Base-by-base conservation (phyloP, 1,140 invertebrate species). In the Cryptotermes secundus region DNA sequence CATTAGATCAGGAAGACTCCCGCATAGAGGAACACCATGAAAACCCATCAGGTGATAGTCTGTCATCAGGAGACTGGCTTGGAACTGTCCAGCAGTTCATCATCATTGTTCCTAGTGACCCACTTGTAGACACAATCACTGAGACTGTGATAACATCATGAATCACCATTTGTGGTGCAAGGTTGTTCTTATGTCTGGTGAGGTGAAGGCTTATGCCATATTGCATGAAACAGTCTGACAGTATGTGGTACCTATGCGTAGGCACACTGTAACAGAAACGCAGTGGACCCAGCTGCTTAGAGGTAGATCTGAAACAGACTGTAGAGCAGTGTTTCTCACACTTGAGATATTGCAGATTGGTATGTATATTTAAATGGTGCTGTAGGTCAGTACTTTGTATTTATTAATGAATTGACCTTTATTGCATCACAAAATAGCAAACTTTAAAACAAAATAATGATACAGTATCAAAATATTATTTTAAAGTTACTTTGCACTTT, bases 91-190 rank as follows among this genome's bases (percentile, higher is more conserved):
- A 72, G 59, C 59, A 72, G n/a, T 72, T 72, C n/a, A 84, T 79
- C 36, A 49, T 84, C 19, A 84, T 79, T 26, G 72, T 79, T 38
- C 79, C 72, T 79, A 84, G 34, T 45, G 38, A 82, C n/a, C 81
- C 38, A 82, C 81, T 82, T 26, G 24, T 45, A 34, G 81, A 45
- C 24, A 45, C 42, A 14, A 34, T 82, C 31, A 45, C 81, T 38
- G 81, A 82, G 38, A 82, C 81, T 38, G 81, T 82, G 10, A 45
- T 82, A 31, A 42, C 81, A 31, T 82, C 81, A 1, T 82, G 45
- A 82, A 49, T 49, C 16, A 49, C 45, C 45, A 19, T 22, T 49
- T 49, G 38, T 22, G 45, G 45, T 49, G 45, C 45, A 49, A 31
- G 26, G 16, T 72, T 72, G 59, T 72, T 12, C 59, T n/a, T 72